These are phyloP conservation scores for Haliaeetus albicilla DNA, from an alignment of 2,797 vertebrate genomes.

Conservation along the genomic window DNA sequence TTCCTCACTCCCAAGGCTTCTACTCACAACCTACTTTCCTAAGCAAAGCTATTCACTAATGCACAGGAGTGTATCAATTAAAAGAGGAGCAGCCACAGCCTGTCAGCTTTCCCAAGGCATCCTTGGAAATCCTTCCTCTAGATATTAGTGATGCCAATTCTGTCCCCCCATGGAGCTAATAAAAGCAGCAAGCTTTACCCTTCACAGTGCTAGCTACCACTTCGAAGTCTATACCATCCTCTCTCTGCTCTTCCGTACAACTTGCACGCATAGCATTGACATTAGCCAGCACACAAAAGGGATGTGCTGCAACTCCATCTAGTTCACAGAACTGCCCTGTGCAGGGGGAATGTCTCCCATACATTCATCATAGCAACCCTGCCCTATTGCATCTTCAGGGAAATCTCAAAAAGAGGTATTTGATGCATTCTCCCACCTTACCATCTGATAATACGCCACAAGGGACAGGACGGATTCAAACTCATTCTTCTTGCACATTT, in stretches of 20 bases:
- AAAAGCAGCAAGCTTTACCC: neutral
- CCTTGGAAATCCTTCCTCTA: constrained; percentile 25
- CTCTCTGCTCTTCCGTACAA: neutral
- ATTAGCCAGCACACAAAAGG: neutral
- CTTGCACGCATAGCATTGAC: neutral
- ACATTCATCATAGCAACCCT: neutral
- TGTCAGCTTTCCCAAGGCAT: constrained; percentile 39
- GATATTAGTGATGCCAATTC: neutral
- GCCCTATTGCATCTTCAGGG: neutral
- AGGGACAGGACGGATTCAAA: constrained; percentile 90
- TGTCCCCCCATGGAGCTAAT: neutral
- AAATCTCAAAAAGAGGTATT: neutral
- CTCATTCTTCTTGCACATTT: constrained; percentile 91
- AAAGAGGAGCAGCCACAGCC: constrained; percentile 5
- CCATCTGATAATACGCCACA: constrained; percentile 98
- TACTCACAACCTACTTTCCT: constrained; percentile 32
- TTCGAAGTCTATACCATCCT: neutral
- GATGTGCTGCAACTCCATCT: neutral
- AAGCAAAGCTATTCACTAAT: constrained; percentile 35
- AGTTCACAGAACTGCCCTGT: neutral
- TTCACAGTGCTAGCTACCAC: neutral
- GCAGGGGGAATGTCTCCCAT: neutral
- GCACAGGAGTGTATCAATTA: constrained; percentile 4
- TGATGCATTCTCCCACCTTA: constrained; percentile 65
- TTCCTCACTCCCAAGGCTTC: constrained; percentile 15